These are phyloP conservation scores for Adineta ricciae DNA, from an alignment of 2,888 invertebrate species.

Conservation along the genomic window DNA sequence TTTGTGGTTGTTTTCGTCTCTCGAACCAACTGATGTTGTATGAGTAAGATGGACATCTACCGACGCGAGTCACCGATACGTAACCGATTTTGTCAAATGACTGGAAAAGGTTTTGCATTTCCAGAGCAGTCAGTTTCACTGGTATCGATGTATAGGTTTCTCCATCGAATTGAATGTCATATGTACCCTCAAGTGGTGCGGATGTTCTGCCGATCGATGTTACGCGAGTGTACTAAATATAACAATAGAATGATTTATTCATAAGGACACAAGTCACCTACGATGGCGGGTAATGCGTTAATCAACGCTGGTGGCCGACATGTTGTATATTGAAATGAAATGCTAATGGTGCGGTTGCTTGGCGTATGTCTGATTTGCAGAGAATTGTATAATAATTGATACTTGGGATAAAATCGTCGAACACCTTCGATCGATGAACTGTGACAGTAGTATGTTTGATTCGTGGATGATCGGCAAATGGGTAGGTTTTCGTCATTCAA, in stretches of 20 bases:
- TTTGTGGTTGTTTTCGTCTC: not conserved
- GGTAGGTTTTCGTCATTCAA: not conserved
- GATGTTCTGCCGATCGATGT: not conserved
- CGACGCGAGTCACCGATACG: constrained; percentile 3
- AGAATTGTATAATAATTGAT: not conserved
- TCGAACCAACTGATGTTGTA: constrained; percentile 17
- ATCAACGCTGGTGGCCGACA: not conserved
- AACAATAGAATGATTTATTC: not conserved
- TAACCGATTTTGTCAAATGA: not conserved
- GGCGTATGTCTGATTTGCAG: not conserved
- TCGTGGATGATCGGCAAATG: not conserved
- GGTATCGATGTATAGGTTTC: not conserved
- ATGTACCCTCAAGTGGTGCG: not conserved
- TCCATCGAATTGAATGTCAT: not conserved
- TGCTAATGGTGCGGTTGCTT: too few relatives aligned
- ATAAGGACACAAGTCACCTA: not conserved
- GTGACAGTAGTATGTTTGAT: not conserved
- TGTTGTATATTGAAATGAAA: not conserved
- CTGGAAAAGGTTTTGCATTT: not conserved
- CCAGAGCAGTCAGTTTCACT: not conserved
- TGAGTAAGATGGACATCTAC: not conserved
- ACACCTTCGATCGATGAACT: not conserved
- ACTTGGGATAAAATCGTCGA: not conserved
- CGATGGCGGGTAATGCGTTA: not conserved
- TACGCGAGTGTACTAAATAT: not conserved